Base-by-base conservation (phyloP, 1,140 invertebrate genomes). In the Mya arenaria region DNA sequence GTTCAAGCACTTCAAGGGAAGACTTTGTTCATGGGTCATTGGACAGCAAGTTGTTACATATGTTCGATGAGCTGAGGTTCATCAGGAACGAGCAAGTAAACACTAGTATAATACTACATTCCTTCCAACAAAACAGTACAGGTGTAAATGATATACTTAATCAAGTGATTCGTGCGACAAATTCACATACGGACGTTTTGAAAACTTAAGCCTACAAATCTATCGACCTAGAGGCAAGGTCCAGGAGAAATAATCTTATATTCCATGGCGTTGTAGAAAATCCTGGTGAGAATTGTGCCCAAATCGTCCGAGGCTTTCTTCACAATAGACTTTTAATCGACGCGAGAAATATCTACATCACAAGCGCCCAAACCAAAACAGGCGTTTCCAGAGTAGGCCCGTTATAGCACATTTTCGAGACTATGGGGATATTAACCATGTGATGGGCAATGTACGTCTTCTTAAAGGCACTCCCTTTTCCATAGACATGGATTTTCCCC, bases 161-260 rank as follows among this genome's bases (percentile, higher is more conserved):
- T 23, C 60, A 77, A 30, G 74, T 66, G 30, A 25, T 77, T 0
- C 30, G 48, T 41, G 73, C 63, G 41, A 75, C 58, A 63, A 75
- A 75, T 75, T 34, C 39, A 37, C 60, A 73, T 15, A 73, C 71
- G 23, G 17, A 13, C 28, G 37, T 73, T 28, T 34, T 73, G 71
- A 32, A 37, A 32, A 58, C 71, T 25, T n/a, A 58, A 6, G 56
- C 73, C 8, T 75, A 65, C 19, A 78, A 78, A 32, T 78, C 75
- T 3, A 78, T 78, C n/a, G 62, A 78, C 44, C 25, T 66, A 10
- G 62, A 78, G 17, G 75, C 75, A 28, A 23, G 62, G 25, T 55
- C 62, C 8, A 78, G 75, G 25, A 19, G 75, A 68, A 78, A 66
- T 23, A 75, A 75, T 75, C 41, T 75, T 19, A 75, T 75, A 63